phyloP scores from a whole-genome alignment of 1,140 invertebrate genomes.

The Scaptomyza hsui region DNA sequence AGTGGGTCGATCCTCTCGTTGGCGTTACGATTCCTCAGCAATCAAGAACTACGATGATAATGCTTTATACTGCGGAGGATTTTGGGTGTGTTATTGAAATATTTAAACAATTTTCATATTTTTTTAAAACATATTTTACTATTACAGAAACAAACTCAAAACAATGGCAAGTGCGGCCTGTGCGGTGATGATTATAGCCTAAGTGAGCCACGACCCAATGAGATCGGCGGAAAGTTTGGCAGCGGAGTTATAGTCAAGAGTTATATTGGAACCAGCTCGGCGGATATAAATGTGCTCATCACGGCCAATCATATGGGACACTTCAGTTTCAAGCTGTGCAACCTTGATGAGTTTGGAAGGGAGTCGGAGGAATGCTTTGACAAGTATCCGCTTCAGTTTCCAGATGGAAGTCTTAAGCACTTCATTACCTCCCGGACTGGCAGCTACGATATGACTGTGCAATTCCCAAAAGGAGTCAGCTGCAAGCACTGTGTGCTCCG shows the following conservation, averaged over 20 bases:
- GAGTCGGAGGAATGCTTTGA: constrained; percentile 68
- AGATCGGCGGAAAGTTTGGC: constrained; percentile 87
- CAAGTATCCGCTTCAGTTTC: constrained; percentile 78
- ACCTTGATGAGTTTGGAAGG: constrained; percentile 68
- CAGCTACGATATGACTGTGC: constrained; percentile 19
- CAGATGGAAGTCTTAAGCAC: constrained; percentile 42
- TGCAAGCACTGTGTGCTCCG: constrained; percentile 85
- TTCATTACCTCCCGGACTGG: constrained; percentile 43
- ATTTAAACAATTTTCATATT: no score
- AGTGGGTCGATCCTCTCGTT: constrained; percentile 87
- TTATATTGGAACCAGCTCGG: constrained; percentile 65
- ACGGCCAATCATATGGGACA: constrained; percentile 85
- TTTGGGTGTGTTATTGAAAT: constrained; percentile 52
- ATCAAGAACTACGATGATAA: constrained; percentile 87
- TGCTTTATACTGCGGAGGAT: constrained; percentile 88
- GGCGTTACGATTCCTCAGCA: constrained; percentile 86
- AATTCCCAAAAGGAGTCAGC: constrained; percentile 45
- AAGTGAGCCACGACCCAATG: constrained; percentile 85
- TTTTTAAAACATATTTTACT: no score
- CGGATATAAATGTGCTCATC: constrained; percentile 84
- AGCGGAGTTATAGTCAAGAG: constrained; percentile 85
- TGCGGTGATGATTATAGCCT: constrained; percentile 86
- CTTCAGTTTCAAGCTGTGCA: constrained; percentile 86
- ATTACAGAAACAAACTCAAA: constrained; percentile 81
- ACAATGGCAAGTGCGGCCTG: constrained; percentile 86